These are phyloP conservation scores for Samia ricini DNA, from an alignment of 1,140 invertebrate species.

Conservation along the genomic window DNA sequence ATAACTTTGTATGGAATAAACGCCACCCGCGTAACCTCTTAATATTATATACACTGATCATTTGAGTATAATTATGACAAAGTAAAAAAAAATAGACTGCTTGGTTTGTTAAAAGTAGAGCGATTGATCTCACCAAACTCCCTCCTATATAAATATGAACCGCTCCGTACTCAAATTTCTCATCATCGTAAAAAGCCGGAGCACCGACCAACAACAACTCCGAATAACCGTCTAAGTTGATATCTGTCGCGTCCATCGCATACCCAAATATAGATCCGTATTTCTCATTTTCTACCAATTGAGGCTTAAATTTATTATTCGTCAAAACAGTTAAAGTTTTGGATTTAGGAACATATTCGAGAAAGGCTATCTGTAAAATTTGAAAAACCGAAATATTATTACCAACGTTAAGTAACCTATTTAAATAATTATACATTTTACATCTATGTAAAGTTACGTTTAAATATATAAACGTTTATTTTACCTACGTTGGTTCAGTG, in stretches of 20 bases:
- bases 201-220: conserved; percentile 38
- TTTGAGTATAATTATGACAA: no score
- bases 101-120: no score
- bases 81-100: no score
- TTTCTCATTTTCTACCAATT: conserved; percentile 5
- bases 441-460: no score
- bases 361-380: conserved; percentile 12
- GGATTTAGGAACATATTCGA: neutral
- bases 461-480: no score
- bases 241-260: conserved; percentile 22
- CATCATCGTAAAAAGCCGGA: conserved; percentile 22
- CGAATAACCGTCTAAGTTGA: conserved; percentile 23
- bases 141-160: conserved; percentile 30
- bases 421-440: no score
- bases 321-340: neutral
- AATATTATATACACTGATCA: no score
- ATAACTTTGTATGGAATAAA: no score
- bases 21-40: no score
- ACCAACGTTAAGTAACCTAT: no score
- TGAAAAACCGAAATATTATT: neutral
- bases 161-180: conserved; percentile 28
- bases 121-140: conserved; percentile 24
- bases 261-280: conserved; percentile 34
- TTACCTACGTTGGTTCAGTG: no score
- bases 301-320: neutral